Base-by-base conservation (phyloP, 2,888 invertebrate genomes). In the Melinopterus prodromus region DNA sequence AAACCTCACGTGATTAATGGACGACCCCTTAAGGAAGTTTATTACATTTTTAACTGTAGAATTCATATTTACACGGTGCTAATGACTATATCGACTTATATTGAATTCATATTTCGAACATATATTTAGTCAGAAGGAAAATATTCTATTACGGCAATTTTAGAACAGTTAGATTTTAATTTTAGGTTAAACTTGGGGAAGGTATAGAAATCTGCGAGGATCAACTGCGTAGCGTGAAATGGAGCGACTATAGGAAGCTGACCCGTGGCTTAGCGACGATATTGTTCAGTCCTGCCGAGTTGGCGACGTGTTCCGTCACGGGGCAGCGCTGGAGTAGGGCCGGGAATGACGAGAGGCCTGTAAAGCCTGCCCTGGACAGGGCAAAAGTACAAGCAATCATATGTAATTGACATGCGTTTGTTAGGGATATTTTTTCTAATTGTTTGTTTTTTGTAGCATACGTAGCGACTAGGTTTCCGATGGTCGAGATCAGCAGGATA, bases 271-370 rank as follows among this genome's bases (percentile, higher is more conserved):
- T 94, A 85, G 94, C 94, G 16, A 94, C 94, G n/a, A 94, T 94
- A 84, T 88, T 94, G 83, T 94, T 94, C 89, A 93, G 94, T 84
- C 94, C 94, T 9, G 93, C 93, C 82, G 94, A 94, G 88, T 89
- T 94, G 87, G 94, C 94, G 15, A 94, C 94, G 35, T 94, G 94
- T 88, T 94, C 94, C 15, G 94, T 94, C 77, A 94, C 94, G 77
- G 94, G 94, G 70, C 94, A 94, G 90, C 91, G 94, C 81, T 94
- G 94, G 94, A 94, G 94, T 85, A 91, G 94, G 72, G 94, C 94
- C 70, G 94, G 94, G 70, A 93, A 92, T 84, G 94, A 93, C 84
- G 93, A 94, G 84, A 91, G 94, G 70, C 94, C 94, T n/a, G 94
- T 94, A 70, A 94, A 94, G 88, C 94, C 94, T 78, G 94, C 94